Conservation (phyloP, 2,888 invertebrate genomes). For the Ernsta delagoae region DNA sequence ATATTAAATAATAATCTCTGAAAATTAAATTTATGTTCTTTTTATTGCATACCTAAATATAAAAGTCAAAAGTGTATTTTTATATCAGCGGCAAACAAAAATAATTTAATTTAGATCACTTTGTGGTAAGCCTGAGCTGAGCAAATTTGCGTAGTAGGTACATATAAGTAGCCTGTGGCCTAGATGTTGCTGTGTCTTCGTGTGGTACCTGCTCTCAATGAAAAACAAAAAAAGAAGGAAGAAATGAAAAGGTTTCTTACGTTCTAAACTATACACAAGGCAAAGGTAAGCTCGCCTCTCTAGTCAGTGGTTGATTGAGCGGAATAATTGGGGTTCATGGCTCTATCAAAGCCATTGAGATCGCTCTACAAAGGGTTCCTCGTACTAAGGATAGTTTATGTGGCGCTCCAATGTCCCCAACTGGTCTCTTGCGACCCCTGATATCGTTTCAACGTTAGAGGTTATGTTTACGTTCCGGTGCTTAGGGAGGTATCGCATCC, state of each 20-base stretch:
- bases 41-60: no score
- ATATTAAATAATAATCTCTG: no score
- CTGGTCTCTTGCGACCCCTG: conserved; percentile 15
- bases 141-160: no score
- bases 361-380: conserved; percentile 24
- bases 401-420: conserved; percentile 18
- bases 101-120: no score
- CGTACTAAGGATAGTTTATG: conserved; percentile 23
- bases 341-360: conserved; percentile 23
- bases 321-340: conserved; percentile 28
- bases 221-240: not conserved
- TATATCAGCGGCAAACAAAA: no score
- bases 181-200: no score
- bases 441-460: conserved; percentile 15
- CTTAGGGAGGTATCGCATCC: not conserved
- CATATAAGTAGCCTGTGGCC: no score
- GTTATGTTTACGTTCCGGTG: conserved; percentile 12
- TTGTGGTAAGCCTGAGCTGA: no score
- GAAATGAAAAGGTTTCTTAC: not conserved
- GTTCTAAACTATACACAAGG: not conserved
- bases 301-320: conserved; percentile 22
- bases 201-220: not conserved
- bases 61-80: no score
- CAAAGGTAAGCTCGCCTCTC: not conserved
- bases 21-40: no score